These are phyloP conservation scores for Siniperca knerii DNA, from an alignment of 2,113 vertebrate species.

Conservation along the genomic window DNA sequence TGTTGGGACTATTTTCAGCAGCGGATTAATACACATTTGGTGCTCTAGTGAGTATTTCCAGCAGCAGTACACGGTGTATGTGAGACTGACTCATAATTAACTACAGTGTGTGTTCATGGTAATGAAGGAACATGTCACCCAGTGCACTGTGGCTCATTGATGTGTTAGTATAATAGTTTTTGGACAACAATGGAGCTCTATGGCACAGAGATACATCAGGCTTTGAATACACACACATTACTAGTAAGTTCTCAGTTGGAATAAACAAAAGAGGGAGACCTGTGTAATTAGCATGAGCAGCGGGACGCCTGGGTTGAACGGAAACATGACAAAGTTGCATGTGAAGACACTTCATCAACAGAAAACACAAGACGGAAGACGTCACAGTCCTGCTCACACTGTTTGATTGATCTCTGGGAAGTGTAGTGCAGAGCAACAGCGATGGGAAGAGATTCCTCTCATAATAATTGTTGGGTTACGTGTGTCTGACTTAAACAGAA, in stretches of 20 bases:
- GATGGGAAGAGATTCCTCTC: background rate
- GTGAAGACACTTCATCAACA: background rate
- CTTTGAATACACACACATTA: background rate
- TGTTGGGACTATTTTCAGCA: background rate
- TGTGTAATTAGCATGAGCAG: background rate
- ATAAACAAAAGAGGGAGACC: background rate
- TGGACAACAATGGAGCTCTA: background rate
- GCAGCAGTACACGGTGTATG: background rate
- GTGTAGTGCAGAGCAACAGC: background rate
- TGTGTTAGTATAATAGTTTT: background rate
- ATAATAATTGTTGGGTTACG: background rate
- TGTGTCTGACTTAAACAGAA: background rate
- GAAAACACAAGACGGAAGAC: background rate
- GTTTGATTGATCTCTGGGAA: background rate
- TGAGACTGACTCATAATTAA: background rate
- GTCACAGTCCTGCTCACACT: background rate
- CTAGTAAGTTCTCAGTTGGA: background rate
- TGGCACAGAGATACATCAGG: background rate
- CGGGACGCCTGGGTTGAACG: background rate
- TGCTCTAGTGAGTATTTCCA: background rate
- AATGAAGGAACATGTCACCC: background rate
- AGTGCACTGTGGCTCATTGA: background rate
- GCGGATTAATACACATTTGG: background rate
- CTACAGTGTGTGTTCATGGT: background rate
- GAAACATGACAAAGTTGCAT: background rate